Percentiles rank a stretch among this genome's conserved stretches.
Evolutionary conservation across 2,113 vertebrate genomes (phyloP).

Genomic region (Prionailurus viverrinus): DNA sequence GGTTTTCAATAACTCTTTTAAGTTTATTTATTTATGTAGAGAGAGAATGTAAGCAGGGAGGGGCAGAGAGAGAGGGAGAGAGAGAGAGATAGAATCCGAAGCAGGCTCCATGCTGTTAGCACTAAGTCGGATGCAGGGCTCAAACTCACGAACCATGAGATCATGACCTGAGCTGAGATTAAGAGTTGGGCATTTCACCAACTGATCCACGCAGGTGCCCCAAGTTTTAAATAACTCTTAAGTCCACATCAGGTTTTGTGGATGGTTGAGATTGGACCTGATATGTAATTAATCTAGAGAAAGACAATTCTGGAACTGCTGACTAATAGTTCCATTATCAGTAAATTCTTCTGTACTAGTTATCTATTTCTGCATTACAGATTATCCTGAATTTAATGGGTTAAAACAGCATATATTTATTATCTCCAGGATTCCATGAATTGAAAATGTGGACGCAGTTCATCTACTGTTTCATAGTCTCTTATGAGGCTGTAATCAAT

Average conservation of each 20-base stretch:
- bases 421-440: not conserved
- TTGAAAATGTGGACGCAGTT: not conserved
- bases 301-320: slow-evolving; percentile 1
- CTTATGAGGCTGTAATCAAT: not conserved
- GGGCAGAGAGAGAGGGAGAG: too few species aligned
- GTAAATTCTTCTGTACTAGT: not conserved
- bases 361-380: not conserved
- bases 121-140: too few species aligned
- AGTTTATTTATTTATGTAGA: too few species aligned
- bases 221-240: not conserved
- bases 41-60: too few species aligned
- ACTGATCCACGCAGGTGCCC: too few species aligned
- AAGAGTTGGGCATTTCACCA: too few species aligned
- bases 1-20: not conserved
- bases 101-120: too few species aligned
- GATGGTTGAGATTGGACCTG: not conserved
- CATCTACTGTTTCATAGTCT: not conserved
- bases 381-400: not conserved
- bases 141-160: too few species aligned
- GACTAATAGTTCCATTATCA: not conserved
- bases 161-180: too few species aligned
- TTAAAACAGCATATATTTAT: not conserved
- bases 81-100: too few species aligned
- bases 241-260: not conserved
- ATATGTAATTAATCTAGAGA: not conserved